Evolutionary conservation across 1,140 invertebrate species (phyloP), one percentile per base, ranked within the genome.

Genomic region (Drosophila parabipectinata): DNA sequence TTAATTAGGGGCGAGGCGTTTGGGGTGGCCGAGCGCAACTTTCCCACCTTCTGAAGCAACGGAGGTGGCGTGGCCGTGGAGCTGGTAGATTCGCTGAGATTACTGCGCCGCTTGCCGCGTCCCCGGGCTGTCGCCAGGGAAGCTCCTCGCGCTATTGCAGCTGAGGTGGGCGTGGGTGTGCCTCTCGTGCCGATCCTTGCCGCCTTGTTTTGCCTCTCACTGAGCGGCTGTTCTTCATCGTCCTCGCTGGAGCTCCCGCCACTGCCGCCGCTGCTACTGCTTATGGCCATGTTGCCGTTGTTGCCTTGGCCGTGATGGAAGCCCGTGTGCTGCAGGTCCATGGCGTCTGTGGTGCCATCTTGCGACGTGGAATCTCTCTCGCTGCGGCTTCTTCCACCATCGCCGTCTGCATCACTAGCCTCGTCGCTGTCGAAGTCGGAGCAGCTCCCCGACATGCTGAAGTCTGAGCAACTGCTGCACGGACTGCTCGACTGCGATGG

Each of bases 341-440:
- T 78, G 21, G 82, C 82, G 48, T 85, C 83, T 6, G 79, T 87
- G 12, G 82, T 83, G 61, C 80, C 82, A n/a, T 83, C 79, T 26
- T 78, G 81, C 12, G 75, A 67, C 32, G 74, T 66, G 21, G 81
- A 81, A 7, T 90, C 89, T 5, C 69, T 63, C 1, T 88, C 90
- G 21, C 77, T 82, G 41, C 34, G 50, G 34, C 68, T 71, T 4
- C 64, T 44, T 7, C 59, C 48, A 8, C 88, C 82, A 18, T 81
- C 82, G 10, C 80, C 67, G n/a, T 85, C 62, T 14, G 80, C 77
- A 45, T 91, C 90, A 37, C 79, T 91, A 0, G 81, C 82, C 50
- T 92, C 90, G 28, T 92, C 91, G 55, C 84, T 90, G 55, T 91
- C 90, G 37, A 90, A 92, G 28, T 92, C 90, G 0, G 91, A 92